Conservation (phyloP, 53 echinoderm and acorn worm genomes). For the Astropecten irregularis region DNA sequence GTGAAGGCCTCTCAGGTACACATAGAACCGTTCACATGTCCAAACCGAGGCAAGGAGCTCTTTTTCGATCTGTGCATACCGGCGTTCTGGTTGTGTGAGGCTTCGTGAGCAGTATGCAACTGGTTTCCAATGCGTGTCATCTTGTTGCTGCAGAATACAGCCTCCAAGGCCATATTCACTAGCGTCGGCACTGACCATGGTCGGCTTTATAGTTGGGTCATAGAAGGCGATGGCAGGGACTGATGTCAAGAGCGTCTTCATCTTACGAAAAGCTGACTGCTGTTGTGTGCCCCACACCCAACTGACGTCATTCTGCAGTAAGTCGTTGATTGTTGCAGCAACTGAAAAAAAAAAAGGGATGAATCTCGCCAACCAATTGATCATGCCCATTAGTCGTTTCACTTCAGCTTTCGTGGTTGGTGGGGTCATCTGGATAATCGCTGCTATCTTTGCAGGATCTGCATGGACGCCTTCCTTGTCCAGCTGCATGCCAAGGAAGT, state of each 20-base stretch:
- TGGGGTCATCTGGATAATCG: background rate
- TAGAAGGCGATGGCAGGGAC: constrained; percentile 14
- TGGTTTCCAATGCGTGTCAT: constrained; percentile 5
- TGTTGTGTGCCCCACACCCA: background rate
- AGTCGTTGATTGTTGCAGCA: background rate
- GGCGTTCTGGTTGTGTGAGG: constrained; percentile 46
- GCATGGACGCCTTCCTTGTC: background rate
- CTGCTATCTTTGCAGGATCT: constrained; percentile 23
- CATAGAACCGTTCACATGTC: constrained; percentile 50
- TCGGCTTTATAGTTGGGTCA: background rate
- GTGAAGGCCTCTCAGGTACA: no score
- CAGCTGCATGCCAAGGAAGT: background rate
- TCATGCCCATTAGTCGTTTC: constrained; percentile 1
- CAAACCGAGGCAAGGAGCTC: constrained; percentile 52
- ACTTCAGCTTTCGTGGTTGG: constrained; percentile 2
- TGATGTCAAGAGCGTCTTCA: constrained; percentile 17
- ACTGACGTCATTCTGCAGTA: background rate
- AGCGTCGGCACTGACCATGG: constrained; percentile 5
- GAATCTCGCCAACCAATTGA: constrained; percentile 12
- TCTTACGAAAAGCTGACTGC: background rate
- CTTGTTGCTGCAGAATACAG: constrained; percentile 15
- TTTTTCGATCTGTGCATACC: constrained; percentile 70
- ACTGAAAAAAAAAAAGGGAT: background rate
- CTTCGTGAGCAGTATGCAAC: constrained; percentile 56
- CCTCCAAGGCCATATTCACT: no score